Percentiles rank a stretch among this genome's conserved stretches.
phyloP scores from a whole-genome alignment of 2,797 vertebrate genomes.

The Pipistrellus pygmaeus region DNA sequence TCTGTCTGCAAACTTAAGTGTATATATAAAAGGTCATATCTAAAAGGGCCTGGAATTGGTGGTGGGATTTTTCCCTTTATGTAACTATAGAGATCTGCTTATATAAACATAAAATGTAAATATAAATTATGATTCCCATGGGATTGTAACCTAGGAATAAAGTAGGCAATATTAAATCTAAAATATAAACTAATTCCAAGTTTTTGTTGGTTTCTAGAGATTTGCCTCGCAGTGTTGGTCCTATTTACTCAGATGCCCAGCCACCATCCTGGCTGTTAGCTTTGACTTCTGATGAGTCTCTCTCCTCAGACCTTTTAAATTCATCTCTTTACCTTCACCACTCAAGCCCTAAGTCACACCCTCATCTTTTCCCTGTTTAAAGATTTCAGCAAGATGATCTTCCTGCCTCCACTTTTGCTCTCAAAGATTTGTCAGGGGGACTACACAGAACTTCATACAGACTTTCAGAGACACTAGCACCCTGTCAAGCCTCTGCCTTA shows the following conservation, averaged over 20 bases:
- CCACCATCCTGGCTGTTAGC: neutral
- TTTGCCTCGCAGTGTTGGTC: neutral
- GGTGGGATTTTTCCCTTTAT: neutral
- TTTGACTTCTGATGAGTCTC: neutral
- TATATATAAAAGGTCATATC: neutral
- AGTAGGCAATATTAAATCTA: neutral
- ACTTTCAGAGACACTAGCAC: neutral
- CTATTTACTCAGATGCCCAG: neutral
- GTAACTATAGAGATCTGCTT: neutral
- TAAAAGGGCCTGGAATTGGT: neutral
- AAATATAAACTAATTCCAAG: neutral
- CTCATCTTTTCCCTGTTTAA: neutral
- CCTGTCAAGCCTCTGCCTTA: neutral
- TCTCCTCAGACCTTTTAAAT: neutral
- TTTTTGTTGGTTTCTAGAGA: constrained; percentile 12
- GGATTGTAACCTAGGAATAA: constrained; percentile 27
- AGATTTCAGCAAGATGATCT: neutral
- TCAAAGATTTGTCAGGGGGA: neutral
- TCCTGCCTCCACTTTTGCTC: neutral
- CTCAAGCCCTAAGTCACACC: neutral
- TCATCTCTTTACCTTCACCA: fast-evolving
- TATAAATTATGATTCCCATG: neutral
- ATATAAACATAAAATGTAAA: constrained; percentile 35
- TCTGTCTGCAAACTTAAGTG: neutral
- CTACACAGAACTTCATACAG: neutral